phyloP scores from a whole-genome alignment of 2,113 vertebrate genomes.

The Bettongia penicillata region DNA sequence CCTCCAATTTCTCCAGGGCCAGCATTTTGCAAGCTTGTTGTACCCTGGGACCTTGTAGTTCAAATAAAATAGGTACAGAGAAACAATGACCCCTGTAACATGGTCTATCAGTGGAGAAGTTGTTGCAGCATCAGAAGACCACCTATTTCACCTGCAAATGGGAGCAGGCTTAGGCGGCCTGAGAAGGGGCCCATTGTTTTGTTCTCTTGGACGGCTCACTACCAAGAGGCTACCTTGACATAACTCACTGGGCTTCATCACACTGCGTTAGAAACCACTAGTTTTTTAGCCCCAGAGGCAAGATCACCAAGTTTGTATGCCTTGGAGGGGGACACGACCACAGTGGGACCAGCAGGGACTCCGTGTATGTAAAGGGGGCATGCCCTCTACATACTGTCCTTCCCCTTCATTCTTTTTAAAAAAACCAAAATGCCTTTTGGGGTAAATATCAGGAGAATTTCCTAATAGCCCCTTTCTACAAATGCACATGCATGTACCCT shows the following conservation, averaged over 20 bases:
- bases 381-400: not conserved
- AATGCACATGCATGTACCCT: not conserved
- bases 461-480: not conserved
- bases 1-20: not conserved
- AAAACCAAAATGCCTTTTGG: not conserved
- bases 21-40: not conserved
- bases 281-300: not conserved
- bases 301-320: not conserved
- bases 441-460: not conserved
- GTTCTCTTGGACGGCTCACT: not conserved
- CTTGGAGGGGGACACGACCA: not conserved
- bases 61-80: conserved; percentile 2
- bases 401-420: not conserved
- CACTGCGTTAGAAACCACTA: not conserved
- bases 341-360: not conserved
- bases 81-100: not conserved
- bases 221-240: rapidly evolving
- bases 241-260: not conserved
- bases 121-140: not conserved
- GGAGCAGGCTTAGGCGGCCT: not conserved
- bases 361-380: not conserved
- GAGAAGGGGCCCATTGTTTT: not conserved
- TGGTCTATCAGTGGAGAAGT: not conserved
- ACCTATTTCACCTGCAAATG: not conserved
- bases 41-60: not conserved